These are phyloP conservation scores for Micrasema longulum DNA, from an alignment of 1,140 invertebrate species.

Conservation along the genomic window DNA sequence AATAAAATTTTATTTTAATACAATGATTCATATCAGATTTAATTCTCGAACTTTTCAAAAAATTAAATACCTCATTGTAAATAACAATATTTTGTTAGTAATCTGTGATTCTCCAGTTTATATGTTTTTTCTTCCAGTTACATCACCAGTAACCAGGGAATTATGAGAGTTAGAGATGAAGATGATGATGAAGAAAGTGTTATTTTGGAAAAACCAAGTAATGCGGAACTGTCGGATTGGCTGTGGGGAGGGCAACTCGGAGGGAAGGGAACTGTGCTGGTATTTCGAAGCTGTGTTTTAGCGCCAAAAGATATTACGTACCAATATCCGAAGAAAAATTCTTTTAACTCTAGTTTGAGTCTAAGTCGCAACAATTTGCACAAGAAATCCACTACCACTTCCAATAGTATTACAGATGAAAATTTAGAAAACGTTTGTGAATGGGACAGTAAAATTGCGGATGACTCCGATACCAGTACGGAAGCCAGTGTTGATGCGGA, in stretches of 20 bases:
- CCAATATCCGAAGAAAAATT: background rate
- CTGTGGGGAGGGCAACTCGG: constrained; percentile 68
- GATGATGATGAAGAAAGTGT: constrained; percentile 15
- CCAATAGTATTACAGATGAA: background rate
- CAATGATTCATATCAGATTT: too few species aligned
- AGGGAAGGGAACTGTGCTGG: constrained; percentile 66
- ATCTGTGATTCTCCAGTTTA: constrained; percentile 12
- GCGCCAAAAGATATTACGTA: constrained; percentile 56
- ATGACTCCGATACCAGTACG: constrained; percentile 39
- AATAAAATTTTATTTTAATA: too few species aligned
- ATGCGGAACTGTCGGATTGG: constrained; percentile 58
- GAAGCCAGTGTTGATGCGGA: constrained; percentile 31
- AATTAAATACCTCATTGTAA: too few species aligned
- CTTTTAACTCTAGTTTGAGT: constrained; percentile 11
- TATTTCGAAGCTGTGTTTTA: constrained; percentile 71
- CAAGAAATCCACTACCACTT: constrained; percentile 9
- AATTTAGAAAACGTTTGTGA: constrained; percentile 7
- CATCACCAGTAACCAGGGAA: constrained; percentile 27
- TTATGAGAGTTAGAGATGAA: constrained; percentile 51
- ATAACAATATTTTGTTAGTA: too few species aligned
- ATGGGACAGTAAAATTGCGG: constrained; percentile 36
- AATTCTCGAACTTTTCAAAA: too few species aligned
- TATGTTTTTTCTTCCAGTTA: constrained; percentile 14
- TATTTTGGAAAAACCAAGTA: constrained; percentile 5
- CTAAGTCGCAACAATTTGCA: constrained; percentile 7